These are phyloP conservation scores for Amphiduros pacificus DNA, from an alignment of 2,888 invertebrate species.

Conservation along the genomic window DNA sequence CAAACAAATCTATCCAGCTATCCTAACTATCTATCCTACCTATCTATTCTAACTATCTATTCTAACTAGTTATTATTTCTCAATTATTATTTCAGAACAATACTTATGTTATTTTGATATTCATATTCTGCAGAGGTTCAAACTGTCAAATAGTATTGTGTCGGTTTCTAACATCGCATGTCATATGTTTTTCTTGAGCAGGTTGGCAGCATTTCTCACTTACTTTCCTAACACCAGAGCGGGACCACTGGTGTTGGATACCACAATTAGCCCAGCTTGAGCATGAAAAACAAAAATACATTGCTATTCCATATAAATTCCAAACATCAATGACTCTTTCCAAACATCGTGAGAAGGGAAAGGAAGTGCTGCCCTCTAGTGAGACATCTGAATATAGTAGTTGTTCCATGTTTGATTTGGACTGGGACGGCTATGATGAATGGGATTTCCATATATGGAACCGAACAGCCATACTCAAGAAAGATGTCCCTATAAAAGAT, in stretches of 20 bases:
- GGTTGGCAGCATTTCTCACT: slow-evolving; percentile 18
- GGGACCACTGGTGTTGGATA: slow-evolving; percentile 21
- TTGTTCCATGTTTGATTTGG: slow-evolving; percentile 9
- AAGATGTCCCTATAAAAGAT: background rate
- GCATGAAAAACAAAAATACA: background rate
- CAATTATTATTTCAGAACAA: too few relatives aligned
- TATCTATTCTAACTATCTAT: too few relatives aligned
- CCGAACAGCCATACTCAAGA: background rate
- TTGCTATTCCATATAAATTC: slow-evolving; percentile 9
- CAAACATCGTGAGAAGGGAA: too few relatives aligned
- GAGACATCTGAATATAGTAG: background rate
- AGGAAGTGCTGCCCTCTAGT: background rate
- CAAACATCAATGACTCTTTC: too few relatives aligned
- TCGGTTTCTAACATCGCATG: too few relatives aligned
- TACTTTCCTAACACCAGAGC: slow-evolving; percentile 9
- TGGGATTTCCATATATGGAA: slow-evolving; percentile 6
- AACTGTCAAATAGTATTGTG: too few relatives aligned
- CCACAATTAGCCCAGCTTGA: slow-evolving; percentile 10
- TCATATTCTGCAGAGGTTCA: too few relatives aligned
- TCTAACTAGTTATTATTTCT: too few relatives aligned
- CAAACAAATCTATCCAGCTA: too few relatives aligned
- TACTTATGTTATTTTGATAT: too few relatives aligned
- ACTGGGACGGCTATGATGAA: background rate
- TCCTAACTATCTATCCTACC: too few relatives aligned
- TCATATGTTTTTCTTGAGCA: too few relatives aligned